Percentiles rank a stretch among this genome's conserved stretches.
Conservation (phyloP, 2,113 vertebrate genomes). For the Pollachius pollachius region DNA sequence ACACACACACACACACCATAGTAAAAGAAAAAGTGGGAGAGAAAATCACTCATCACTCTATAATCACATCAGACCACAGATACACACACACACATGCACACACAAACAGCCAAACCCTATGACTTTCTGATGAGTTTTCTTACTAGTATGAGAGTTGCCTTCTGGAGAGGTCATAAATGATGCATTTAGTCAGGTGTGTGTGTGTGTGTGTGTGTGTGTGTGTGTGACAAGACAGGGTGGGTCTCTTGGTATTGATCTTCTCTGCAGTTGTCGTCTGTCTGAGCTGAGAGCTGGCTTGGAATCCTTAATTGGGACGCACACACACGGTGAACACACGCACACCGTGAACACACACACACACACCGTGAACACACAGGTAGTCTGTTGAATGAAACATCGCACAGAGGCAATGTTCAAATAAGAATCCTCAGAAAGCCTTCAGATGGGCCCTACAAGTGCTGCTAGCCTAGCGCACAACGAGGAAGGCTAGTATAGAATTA, state of each 20-base stretch:
- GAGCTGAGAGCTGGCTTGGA: conserved; percentile 23
- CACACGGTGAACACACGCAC: conserved; percentile 1
- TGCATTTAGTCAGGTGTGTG: conserved; percentile 47
- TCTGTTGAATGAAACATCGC: no score
- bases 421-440: no score
- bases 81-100: neutral
- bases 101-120: conserved; percentile 11
- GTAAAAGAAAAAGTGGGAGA: conserved; percentile 4
- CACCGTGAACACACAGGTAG: neutral
- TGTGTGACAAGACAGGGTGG: conserved; percentile 28
- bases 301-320: conserved; percentile 42
- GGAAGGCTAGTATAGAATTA: no score
- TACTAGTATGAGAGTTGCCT: conserved; percentile 15
- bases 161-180: conserved; percentile 54
- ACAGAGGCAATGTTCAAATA: no score
- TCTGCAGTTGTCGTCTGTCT: conserved; percentile 42
- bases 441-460: no score
- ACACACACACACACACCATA: neutral
- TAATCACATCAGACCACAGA: neutral
- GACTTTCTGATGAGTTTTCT: conserved; percentile 50
- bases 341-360: neutral
- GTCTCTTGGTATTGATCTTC: conserved; percentile 55
- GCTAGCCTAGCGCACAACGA: no score
- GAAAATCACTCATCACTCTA: conserved; percentile 4
- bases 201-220: conserved; percentile 15